Base-by-base conservation (phyloP, 2,888 invertebrate species). In the Candidula unifasciata region DNA sequence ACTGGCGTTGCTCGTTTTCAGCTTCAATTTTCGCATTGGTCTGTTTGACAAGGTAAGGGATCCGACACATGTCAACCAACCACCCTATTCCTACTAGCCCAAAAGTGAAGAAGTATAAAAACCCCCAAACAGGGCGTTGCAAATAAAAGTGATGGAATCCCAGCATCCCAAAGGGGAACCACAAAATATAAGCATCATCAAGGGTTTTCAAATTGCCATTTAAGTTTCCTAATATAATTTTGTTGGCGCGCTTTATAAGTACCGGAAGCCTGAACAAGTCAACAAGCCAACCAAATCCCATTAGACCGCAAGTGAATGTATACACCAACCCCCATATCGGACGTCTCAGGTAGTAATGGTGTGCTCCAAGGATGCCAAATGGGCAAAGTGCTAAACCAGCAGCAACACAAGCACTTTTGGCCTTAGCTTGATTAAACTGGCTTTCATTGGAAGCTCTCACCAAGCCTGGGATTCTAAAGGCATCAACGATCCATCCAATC, bases 61-160 rank as follows among this genome's bases (percentile, higher is more conserved):
- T 87, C 24, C 91, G 83, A 82, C 76, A 91, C 18, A 87, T 84
- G 68, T 91, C 91, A n/a, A 89, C 82, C 16, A 90, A 54, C 90
- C 90, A 91, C 13, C 91, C 91, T 8, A 90, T 37, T 0, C 91
- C 91, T 13, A 88, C 80, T 3, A 91, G 33, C 24, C 91, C 91
- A 76, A 89, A 88, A 0, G 91, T 90, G 60, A 87, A 87, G 69
- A 89, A 87, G 82, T 91, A 91, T 30, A 91, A 80, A 10, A 89
- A 2, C 21, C 91, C 90, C 90, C 90, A 91, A 3, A 85, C 37
- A 33, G 87, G 88, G 83, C 98, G 95, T 82, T 96, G 95, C 87
- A 99, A 94, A 94, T 99, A 99, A 91, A 98, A 95, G 92, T 98
- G 97, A 94, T 99, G 99, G 8, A 97, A 94, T 0, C 98, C 98